phyloP scores from a whole-genome alignment of 2,888 invertebrate species.

The Ophion slaviceki region DNA sequence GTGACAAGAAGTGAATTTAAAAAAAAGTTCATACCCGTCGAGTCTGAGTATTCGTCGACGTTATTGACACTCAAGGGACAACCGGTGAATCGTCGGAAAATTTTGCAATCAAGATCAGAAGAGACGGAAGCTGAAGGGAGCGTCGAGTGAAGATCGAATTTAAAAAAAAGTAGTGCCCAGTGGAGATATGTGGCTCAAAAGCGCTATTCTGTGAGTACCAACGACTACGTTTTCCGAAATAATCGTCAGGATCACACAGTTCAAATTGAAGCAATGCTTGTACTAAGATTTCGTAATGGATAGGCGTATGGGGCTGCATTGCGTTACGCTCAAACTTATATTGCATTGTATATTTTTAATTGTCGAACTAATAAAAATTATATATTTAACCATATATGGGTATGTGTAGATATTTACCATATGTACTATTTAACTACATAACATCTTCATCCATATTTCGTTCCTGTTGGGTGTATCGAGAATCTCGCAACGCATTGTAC shows the following conservation, averaged over 20 bases:
- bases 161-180: conserved; percentile 69
- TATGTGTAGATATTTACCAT: neutral
- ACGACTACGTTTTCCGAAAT: conserved; percentile 15
- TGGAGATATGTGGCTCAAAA: conserved; percentile 80
- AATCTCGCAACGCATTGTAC: neutral
- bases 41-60: conserved; percentile 16
- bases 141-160: conserved; percentile 70
- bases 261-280: neutral
- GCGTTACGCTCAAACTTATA: neutral
- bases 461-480: neutral
- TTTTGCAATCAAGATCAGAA: conserved; percentile 27
- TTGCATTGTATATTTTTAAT: neutral
- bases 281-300: neutral
- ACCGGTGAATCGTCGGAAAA: conserved; percentile 50
- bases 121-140: conserved; percentile 53
- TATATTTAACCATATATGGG: neutral
- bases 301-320: neutral
- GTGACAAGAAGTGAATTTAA: conserved; percentile 64
- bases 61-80: conserved; percentile 6
- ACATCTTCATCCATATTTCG: neutral
- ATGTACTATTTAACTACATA: neutral
- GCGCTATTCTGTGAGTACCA: conserved; percentile 79
- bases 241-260: neutral
- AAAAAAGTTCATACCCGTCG: conserved; percentile 27
- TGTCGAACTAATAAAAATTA: neutral